Percentiles rank a stretch among this genome's conserved stretches.
Conservation (phyloP, 2,888 invertebrate species). For the Pocota personata region DNA sequence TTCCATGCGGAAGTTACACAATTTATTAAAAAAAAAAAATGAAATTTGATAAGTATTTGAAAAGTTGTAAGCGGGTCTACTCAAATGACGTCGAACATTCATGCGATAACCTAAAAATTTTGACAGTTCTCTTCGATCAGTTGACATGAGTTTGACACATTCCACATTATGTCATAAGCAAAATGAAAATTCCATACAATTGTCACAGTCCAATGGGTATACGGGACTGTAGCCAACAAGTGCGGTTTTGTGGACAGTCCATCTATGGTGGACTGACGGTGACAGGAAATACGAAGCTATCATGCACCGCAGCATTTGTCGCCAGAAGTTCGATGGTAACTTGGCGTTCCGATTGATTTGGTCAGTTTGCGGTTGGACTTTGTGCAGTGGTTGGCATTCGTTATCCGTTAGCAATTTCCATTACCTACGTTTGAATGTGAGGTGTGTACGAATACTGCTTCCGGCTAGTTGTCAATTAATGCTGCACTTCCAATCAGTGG, state of each 20-base stretch:
- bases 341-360: slow-evolving; percentile 67
- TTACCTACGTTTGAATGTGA: slow-evolving; percentile 28
- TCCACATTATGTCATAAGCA: neutral
- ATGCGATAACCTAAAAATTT: slow-evolving; percentile 7
- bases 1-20: slow-evolving; percentile 57
- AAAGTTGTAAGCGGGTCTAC: neutral
- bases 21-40: slow-evolving; percentile 34
- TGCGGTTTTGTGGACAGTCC: slow-evolving; percentile 20
- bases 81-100: no score
- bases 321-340: slow-evolving; percentile 43
- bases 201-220: slow-evolving; percentile 30
- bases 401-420: slow-evolving; percentile 47
- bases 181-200: slow-evolving; percentile 12
- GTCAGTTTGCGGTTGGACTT: slow-evolving; percentile 33
- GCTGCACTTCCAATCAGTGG: slow-evolving; percentile 63
- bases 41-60: slow-evolving; percentile 1
- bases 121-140: neutral
- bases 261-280: neutral
- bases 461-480: slow-evolving; percentile 64
- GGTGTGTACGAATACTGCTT: slow-evolving; percentile 57
- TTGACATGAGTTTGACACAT: slow-evolving; percentile 1
- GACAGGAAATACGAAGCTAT: slow-evolving; percentile 44
- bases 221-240: neutral
- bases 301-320: slow-evolving; percentile 45
- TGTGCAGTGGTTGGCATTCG: slow-evolving; percentile 17